phyloP scores from a whole-genome alignment of 2,113 vertebrate genomes.

The rat (Rattus norvegicus) region GRCr8 NC_086037.1:67925501-67926000 shows the following conservation, averaged over 20 bases:
- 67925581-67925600: not conserved
- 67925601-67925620: not conserved
- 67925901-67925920: not conserved
- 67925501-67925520: not conserved
- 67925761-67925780: not conserved
- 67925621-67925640: not conserved
- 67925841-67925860: not conserved
- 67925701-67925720: not conserved
- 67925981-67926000: not conserved
- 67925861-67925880: not conserved
- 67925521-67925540: not conserved
- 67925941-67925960: not conserved
- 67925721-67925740: not conserved
- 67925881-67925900: not conserved
- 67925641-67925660: not conserved
- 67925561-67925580: not conserved
- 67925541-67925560: not conserved
- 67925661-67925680: not conserved
- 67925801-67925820: not conserved
- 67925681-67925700: not conserved
- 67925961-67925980: not conserved
- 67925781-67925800: not conserved
- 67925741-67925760: not conserved
- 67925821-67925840: not conserved
- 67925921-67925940: not conserved